Base-by-base conservation (phyloP, 2,797 vertebrate genomes). In the Fringilla coelebs region DNA sequence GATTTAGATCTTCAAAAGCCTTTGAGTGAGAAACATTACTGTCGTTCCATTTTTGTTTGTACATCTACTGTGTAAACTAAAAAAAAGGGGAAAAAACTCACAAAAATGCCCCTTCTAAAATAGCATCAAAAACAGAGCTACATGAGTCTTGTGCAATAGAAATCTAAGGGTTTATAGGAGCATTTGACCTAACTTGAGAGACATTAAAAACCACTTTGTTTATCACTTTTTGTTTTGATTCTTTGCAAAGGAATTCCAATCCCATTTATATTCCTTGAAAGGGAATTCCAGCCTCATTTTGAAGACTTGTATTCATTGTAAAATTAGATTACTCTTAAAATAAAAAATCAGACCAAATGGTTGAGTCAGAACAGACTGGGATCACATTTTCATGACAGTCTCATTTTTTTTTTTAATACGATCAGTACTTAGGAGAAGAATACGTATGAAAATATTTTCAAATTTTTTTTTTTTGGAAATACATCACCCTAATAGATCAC, bases 401-500 rank as follows among this genome's bases (percentile, higher is more conserved):
- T 24, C 3, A 18, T 6, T 2, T 22, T 54, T 52, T 75, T 43
- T n/a, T 75, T 25, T 2, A 6, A 4, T 25, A 46, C 0, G 65
- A 3, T 26, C 52, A 17, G 13, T 45, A 58, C 3, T 34, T 73
- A 46, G 15, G 3, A 70, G 19, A 72, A 63, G 4, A 11, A 60
- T 43, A 20, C 0, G 16, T 13, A 55, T n/a, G 1, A 71, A 73
- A n/a, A 40, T 2, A 9, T 11, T 38, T 73, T 43, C 2, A 45
- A 15, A 6, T 6, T n/a, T 22, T 18, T 58, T 22, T 28, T 26
- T 55, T 57, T 72, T 80, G 32, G 5, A 73, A 57, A 21, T 45
- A 9, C 0, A 5, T 43, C 24, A 22, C 5, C 6, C 5, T 51
- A 46, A 36, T 28, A 40, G 6, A 38, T 48, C 16, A n/a, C 2